phyloP scores from a whole-genome alignment of 2,797 vertebrate genomes.

The Phaenicophaeus curvirostris region DNA sequence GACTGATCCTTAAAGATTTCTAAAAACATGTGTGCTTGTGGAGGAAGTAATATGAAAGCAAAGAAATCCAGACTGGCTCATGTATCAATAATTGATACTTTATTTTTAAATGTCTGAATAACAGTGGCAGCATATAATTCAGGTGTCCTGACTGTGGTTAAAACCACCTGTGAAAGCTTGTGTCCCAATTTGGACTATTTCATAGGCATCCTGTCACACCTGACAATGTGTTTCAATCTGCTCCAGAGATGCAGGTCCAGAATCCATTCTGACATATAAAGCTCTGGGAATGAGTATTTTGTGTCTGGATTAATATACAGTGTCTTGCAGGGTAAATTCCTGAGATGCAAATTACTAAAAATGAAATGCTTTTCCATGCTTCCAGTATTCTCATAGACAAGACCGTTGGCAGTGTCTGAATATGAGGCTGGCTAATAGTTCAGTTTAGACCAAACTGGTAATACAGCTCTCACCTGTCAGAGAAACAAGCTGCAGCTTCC shows the following conservation, averaged over 20 bases:
- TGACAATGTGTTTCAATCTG: neutral
- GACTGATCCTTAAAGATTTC: neutral
- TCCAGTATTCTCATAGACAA: neutral
- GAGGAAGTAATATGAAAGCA: neutral
- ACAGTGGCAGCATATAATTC: neutral
- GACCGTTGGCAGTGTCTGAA: neutral
- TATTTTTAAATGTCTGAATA: neutral
- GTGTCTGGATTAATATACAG: neutral
- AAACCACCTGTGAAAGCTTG: neutral
- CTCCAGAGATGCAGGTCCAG: neutral
- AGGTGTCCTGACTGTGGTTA: neutral
- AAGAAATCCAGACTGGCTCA: neutral
- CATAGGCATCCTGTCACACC: neutral
- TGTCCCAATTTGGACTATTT: neutral
- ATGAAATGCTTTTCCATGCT: neutral
- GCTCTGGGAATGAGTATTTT: neutral
- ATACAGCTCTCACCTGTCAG: rapidly evolving
- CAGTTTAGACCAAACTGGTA: neutral
- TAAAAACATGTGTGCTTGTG: neutral
- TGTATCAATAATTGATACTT: neutral
- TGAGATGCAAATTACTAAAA: rapidly evolving
- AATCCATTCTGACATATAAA: neutral
- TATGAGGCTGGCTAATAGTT: neutral
- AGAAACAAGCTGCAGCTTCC: neutral
- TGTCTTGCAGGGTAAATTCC: neutral